Base-by-base conservation (phyloP, 2,888 invertebrate genomes). In the Cabera pusaria region DNA sequence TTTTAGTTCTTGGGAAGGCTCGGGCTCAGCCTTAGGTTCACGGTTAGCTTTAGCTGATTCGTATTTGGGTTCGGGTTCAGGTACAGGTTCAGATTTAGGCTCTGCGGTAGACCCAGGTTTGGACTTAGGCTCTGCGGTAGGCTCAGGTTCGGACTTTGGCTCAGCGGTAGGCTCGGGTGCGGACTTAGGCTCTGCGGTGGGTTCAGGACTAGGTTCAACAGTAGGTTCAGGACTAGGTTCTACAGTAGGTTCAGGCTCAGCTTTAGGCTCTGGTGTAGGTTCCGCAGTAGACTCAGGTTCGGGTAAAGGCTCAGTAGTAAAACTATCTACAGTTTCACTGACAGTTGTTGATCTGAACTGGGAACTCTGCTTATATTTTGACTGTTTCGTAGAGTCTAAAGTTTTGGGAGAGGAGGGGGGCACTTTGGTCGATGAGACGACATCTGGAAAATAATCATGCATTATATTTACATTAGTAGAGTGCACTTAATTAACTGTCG, bases 361-460 rank as follows among this genome's bases (percentile, higher is more conserved):
- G 16, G 33, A 22, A 16, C 24, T 41, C 23, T 32, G 41, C 10
- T 18, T 36, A 26, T 26, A 83, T 54, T 78, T 85, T 21, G 68
- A 71, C 31, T 74, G 58, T 1, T 78, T 72, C 27, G 61, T 62
- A 44, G 61, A 36, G 14, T 77, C 36, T 6, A 34, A 21, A 31
- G 73, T 32, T 23, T 72, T 0, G 72, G 64, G 43, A 72, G 64
- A 1, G 6, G 59, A 49, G 68, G 25, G 18, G 35, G 41, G 32
- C 12, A 31, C 24, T 18, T 48, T 36, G 52, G 90, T 87, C 5
- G 92, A 65, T 54, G 77, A 70, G 65, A 76, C 82, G 73, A 68
- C 64, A 85, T 85, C 88, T 88, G 88, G 56, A 87, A 78, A 83
- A 65, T 62, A 63, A 78, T 63, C 86, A 85, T 88, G 88, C 86